phyloP scores from a whole-genome alignment of 2,797 vertebrate genomes.

The Oreortyx pictus region DNA sequence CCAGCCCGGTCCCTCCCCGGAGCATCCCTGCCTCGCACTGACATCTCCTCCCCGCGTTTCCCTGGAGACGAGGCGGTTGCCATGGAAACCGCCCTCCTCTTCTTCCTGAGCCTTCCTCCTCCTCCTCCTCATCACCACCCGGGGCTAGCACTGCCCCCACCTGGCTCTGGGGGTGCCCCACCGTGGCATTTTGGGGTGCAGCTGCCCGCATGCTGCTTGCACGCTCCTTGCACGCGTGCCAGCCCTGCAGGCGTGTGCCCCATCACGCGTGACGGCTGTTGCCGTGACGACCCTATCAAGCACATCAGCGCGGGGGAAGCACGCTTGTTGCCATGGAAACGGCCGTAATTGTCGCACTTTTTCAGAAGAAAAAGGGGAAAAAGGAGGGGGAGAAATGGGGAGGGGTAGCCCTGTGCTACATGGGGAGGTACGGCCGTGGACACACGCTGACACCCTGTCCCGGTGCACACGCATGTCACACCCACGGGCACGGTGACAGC shows the following conservation, averaged over 20 bases:
- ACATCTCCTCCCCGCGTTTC: slow-evolving; percentile 79
- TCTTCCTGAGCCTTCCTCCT: slow-evolving; percentile 55
- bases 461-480: fast-evolving
- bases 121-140: not conserved
- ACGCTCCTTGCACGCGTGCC: not conserved
- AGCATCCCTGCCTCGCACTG: slow-evolving; percentile 84
- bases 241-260: not conserved
- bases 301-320: slow-evolving; percentile 79
- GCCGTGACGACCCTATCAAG: slow-evolving; percentile 78
- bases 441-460: fast-evolving
- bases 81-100: slow-evolving; percentile 85
- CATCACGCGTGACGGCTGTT: slow-evolving; percentile 69
- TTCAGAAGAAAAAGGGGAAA: slow-evolving; percentile 49
- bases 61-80: slow-evolving; percentile 92
- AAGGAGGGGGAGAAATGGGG: not conserved
- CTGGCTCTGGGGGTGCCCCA: not conserved
- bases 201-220: not conserved
- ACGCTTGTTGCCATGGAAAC: slow-evolving; percentile 77
- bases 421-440: not conserved
- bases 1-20: slow-evolving; percentile 19
- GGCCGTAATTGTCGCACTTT: slow-evolving; percentile 72
- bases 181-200: not conserved
- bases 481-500: fast-evolving
- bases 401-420: not conserved
- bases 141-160: not conserved